These are phyloP conservation scores for Pseudois nayaur DNA, from an alignment of 2,113 vertebrate species.

Conservation along the genomic window DNA sequence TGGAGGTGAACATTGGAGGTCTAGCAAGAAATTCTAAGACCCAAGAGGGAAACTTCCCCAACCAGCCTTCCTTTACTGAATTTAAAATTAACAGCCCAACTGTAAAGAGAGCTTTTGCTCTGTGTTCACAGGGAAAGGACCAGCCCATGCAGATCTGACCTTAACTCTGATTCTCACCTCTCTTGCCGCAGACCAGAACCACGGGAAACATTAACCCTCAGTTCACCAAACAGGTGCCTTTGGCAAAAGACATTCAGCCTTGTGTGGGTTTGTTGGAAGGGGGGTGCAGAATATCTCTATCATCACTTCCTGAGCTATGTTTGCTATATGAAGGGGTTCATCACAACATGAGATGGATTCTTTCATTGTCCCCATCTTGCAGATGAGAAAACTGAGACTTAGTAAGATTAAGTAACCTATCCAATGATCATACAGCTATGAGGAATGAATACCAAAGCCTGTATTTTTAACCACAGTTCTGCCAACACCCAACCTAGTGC, in stretches of 20 bases:
- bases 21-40: not conserved
- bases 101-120: not conserved
- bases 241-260: not conserved
- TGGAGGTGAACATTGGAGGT: not conserved
- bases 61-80: not conserved
- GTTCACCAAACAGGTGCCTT: not conserved
- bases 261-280: accelerated
- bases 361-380: not conserved
- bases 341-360: not conserved
- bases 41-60: not conserved
- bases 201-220: not conserved
- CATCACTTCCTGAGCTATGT: accelerated
- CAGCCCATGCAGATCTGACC: not conserved
- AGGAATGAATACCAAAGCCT: not conserved
- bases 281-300: accelerated
- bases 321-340: not conserved
- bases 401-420: not conserved
- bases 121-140: not conserved
- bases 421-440: not conserved
- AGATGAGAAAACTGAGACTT: not conserved
- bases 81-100: not conserved
- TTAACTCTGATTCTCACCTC: not conserved
- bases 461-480: not conserved
- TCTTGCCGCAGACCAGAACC: not conserved
- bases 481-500: too few species aligned